Percentiles rank a stretch among this genome's conserved stretches.
These are phyloP conservation scores for Calycopis cecrops DNA, from an alignment of 1,140 invertebrate species.

Conservation along the genomic window DNA sequence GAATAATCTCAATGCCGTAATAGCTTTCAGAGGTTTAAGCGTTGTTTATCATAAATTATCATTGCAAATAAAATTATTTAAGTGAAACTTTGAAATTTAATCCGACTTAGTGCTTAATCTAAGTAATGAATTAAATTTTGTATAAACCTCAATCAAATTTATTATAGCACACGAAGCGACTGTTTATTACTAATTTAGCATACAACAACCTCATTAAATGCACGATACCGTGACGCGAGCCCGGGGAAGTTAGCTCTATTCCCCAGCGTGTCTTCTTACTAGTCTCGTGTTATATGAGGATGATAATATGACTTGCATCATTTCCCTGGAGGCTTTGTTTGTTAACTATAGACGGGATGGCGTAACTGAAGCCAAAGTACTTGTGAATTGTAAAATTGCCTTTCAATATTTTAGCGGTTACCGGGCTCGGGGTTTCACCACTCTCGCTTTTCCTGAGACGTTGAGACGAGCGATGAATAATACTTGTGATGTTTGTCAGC, in stretches of 20 bases:
- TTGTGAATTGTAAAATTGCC: slow-evolving; percentile 10
- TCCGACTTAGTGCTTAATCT: background rate
- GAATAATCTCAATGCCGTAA: background rate
- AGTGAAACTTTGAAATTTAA: slow-evolving; percentile 1
- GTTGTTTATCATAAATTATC: background rate
- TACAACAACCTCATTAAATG: slow-evolving; percentile 1
- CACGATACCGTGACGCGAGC: slow-evolving; percentile 4
- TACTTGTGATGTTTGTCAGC: too few species aligned
- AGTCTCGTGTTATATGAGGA: slow-evolving; percentile 4
- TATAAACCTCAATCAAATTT: background rate
- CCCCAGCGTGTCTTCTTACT: slow-evolving; percentile 4
- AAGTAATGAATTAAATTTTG: background rate
- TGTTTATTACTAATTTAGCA: slow-evolving; percentile 2
- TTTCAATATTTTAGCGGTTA: slow-evolving; percentile 5
- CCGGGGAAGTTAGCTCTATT: background rate
- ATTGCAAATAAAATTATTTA: slow-evolving; percentile 3
- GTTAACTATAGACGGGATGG: slow-evolving; percentile 1
- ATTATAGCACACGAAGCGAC: background rate
- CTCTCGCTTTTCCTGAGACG: too few species aligned
- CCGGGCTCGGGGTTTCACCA: too few species aligned
- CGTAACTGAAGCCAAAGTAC: slow-evolving; percentile 4
- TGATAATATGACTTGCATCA: slow-evolving; percentile 12
- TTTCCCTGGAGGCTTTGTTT: slow-evolving; percentile 4
- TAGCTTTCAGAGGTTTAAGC: background rate
- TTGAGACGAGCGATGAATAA: too few species aligned